These are phyloP conservation scores for Oegoconia quadripuncta DNA, from an alignment of 2,888 invertebrate genomes.

Conservation along the genomic window DNA sequence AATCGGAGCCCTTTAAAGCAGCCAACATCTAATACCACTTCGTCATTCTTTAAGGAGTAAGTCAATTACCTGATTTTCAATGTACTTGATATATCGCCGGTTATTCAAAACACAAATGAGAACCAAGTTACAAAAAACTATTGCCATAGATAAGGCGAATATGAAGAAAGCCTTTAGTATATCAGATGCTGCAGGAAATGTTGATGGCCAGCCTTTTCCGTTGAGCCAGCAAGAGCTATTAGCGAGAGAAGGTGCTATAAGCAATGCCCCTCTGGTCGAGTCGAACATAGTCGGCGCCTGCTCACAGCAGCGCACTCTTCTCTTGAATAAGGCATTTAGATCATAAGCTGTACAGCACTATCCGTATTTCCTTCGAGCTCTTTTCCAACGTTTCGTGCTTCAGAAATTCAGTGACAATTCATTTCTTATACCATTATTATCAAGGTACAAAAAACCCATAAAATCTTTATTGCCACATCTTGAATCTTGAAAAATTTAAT, in stretches of 20 bases:
- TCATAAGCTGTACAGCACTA: conserved; percentile 51
- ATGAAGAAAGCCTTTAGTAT: conserved; percentile 88
- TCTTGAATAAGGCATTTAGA: conserved; percentile 74
- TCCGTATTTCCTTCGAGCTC: conserved; percentile 64
- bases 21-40: too few species aligned
- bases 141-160: conserved; percentile 86
- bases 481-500: too few species aligned
- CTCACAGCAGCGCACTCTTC: conserved; percentile 60
- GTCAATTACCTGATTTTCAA: conserved; percentile 88
- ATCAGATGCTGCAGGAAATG: conserved; percentile 83
- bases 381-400: conserved; percentile 15
- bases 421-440: neutral
- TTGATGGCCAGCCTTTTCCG: conserved; percentile 81
- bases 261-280: conserved; percentile 83
- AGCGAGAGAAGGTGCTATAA: conserved; percentile 88
- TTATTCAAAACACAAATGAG: conserved; percentile 92
- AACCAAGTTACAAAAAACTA: conserved; percentile 88
- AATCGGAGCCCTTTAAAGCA: too few species aligned
- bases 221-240: conserved; percentile 91
- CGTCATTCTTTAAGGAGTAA: neutral
- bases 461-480: neutral
- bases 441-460: too few species aligned
- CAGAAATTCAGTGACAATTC: neutral
- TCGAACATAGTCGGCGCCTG: conserved; percentile 80
- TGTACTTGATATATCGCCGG: conserved; percentile 89